Conservation (phyloP, 2,888 invertebrate genomes). For the Spodoptera exigua region DNA sequence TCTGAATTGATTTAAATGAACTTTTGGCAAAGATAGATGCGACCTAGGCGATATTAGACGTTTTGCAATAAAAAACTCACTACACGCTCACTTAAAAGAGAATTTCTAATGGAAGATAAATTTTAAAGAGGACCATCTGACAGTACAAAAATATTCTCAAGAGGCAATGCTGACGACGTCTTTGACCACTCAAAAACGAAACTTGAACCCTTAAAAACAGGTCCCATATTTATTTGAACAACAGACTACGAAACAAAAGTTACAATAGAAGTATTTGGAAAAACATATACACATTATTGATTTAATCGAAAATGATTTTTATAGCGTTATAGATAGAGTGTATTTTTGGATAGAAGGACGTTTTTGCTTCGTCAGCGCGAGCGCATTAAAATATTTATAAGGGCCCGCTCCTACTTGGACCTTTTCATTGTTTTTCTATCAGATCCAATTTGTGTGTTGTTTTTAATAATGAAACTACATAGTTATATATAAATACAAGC, state of each 20-base stretch:
- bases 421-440: conserved; percentile 53
- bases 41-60: too few species aligned
- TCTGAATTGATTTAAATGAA: too few species aligned
- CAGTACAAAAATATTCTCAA: conserved; percentile 14
- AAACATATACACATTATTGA: too few species aligned
- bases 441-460: conserved; percentile 46
- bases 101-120: not conserved
- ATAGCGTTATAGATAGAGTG: too few species aligned
- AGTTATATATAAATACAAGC: conserved; percentile 32
- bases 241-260: conserved; percentile 55
- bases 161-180: conserved; percentile 10
- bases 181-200: conserved; percentile 28
- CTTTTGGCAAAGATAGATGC: too few species aligned
- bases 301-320: too few species aligned
- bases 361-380: conserved; percentile 70
- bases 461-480: conserved; percentile 48
- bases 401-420: conserved; percentile 50
- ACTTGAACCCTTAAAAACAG: conserved; percentile 20
- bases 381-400: conserved; percentile 80
- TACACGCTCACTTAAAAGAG: too few species aligned
- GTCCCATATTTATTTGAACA: conserved; percentile 54
- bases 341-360: not conserved
- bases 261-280: not conserved
- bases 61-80: too few species aligned
- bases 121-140: not conserved